Base-by-base conservation (phyloP, 1,140 invertebrate species). In the Drosophila arawakana region DNA sequence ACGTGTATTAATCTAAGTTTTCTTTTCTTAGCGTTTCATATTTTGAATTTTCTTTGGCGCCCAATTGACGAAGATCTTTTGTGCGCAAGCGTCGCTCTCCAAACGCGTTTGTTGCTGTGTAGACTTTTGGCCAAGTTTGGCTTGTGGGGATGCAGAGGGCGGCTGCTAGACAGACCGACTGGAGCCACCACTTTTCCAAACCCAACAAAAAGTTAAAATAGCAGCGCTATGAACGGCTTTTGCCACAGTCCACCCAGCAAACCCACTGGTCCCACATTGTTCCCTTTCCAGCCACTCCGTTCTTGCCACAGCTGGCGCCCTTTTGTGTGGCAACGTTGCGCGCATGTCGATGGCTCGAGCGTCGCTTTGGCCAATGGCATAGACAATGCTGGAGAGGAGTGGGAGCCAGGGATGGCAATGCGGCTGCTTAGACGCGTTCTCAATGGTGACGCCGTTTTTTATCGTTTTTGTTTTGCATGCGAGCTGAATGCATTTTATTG, bases 381-480 rank as follows among this genome's bases (percentile, higher is more conserved):
- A 89, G 80, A 89, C 84, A 89, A 84, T 81, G 80, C 84, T 54
- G 25, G n/a, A 35, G 50, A 25, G 60, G 73, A 62, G 44, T 73
- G 67, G 68, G 70, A 52, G 77, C 52, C 7, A 15, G 39, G 66
- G 60, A 59, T 70, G 81, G 69, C 57, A 46, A 43, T 66, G 58
- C 63, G 47, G 49, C 78, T 89, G 84, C 84, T 89, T 89, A 89
- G 84, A 84, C 82, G 78, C 84, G 78, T 89, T 89, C 84, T 89
- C 84, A 89, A 89, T 89, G 84, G 84, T 78, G 81, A 74, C 70
- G 76, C 46, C 70, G 25, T 80, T 86, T 86, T 88, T 86, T 88
- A 88, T 86, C 62, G 62, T 55, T 86, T 88, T 86, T 88, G 80
- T 86, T 89, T 86, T 88, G 79, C 82, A 88, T 85, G 83, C 76